Evolutionary conservation across 35 echinoderm and acorn worm species (phyloP), one percentile per base, ranked within the genome.

Genomic region (Apostichopus californicus): DNA sequence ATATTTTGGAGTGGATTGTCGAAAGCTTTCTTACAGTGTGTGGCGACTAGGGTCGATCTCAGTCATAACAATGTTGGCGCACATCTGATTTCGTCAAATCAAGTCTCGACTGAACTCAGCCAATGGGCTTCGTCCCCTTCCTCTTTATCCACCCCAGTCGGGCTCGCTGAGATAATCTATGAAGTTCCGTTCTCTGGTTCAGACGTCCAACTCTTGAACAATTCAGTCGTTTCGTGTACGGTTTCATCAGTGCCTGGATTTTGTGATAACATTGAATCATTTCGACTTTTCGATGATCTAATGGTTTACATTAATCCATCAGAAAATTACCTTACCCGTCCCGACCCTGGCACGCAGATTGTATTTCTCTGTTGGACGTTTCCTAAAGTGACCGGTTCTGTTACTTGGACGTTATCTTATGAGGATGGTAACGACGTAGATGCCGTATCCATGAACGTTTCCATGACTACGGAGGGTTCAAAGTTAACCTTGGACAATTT

Each of bases 1-100:
- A n/a, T 85, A 85, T 85, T 85, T 58, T 85, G 55, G 55, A 85
- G 55, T n/a, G 81, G 57, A n/a, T 56, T 85, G 8, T 9, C 28
- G 4, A 59, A 58, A 3, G 17, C 56, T 6, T 59, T 85, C 15
- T 14, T 85, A 7, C 81, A 85, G 56, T 85, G 81, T 55, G 9
- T 85, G 5, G 20, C 55, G 55, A 22, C 57, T 58, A 17, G 20
- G 6, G 81, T 63, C 0, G 81, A 85, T 58, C 56, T 85, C 14
- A 18, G 55, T 18, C 55, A 23, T 12, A 5, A 20, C 55, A 56
- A 58, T 24, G 57, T 85, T 60, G 14, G 10, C 14, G 81, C 58
- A 9, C 54, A 85, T 7, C 81, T 85, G 4, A 58, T 59, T 5
- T 21, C 55, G n/a, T 56, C 55, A 22, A 58, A 5, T 10, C 54